These are phyloP conservation scores for Brachionus manjavacas DNA, from an alignment of 1,140 invertebrate genomes.

Conservation along the genomic window DNA sequence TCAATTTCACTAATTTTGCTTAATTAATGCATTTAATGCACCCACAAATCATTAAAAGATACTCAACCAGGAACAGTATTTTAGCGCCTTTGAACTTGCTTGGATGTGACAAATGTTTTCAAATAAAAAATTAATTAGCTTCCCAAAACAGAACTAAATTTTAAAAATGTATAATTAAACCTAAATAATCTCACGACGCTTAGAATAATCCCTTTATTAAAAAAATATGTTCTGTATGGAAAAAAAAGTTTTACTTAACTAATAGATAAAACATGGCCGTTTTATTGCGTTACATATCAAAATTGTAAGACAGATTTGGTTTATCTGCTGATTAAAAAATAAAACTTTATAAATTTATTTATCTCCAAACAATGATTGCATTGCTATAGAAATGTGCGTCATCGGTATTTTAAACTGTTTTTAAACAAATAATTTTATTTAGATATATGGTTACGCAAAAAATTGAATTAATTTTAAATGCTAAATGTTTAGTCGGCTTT, in stretches of 20 bases:
- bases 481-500: too few species aligned
- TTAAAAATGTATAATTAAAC: background rate
- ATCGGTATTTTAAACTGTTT: background rate
- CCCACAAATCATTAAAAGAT: too few species aligned
- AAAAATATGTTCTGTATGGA: background rate
- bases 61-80: too few species aligned
- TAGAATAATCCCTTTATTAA: background rate
- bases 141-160: background rate
- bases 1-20: background rate
- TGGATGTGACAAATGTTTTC: background rate
- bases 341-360: background rate
- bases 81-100: background rate
- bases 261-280: background rate
- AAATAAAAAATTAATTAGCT: background rate
- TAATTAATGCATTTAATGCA: too few species aligned
- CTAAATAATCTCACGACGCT: background rate
- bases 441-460: background rate
- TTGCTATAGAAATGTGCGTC: background rate
- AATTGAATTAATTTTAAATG: too few species aligned
- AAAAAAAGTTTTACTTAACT: background rate
- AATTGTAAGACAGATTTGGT: background rate
- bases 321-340: background rate
- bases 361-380: background rate
- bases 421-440: background rate
- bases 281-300: background rate